phyloP scores from a whole-genome alignment of 2,888 invertebrate genomes.

The Papilio protenor region DNA sequence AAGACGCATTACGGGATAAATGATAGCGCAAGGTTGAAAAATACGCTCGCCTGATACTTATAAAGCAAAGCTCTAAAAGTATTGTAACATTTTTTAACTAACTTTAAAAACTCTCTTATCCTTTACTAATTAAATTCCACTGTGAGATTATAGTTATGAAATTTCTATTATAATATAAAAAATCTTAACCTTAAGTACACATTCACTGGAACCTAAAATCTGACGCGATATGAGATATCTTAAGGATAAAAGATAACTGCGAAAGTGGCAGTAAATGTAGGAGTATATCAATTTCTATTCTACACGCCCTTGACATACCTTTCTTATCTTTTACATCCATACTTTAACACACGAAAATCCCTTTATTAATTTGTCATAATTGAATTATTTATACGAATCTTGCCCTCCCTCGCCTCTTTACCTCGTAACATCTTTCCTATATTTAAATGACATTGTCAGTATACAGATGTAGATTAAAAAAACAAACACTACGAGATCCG shows the following conservation, averaged over 20 bases:
- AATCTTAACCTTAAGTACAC: background rate
- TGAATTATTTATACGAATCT: background rate
- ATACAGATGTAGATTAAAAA: background rate
- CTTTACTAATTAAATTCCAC: too few species aligned
- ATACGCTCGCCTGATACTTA: background rate
- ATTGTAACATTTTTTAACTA: too few species aligned
- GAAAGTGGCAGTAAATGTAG: background rate
- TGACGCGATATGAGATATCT: background rate
- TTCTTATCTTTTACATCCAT: background rate
- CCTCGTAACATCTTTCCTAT: background rate
- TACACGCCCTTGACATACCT: background rate
- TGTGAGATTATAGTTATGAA: too few species aligned
- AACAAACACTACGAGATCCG: background rate
- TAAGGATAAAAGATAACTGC: background rate
- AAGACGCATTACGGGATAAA: conserved; percentile 2
- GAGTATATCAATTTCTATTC: background rate
- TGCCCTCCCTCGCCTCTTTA: background rate
- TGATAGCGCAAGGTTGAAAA: background rate
- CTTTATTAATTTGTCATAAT: too few species aligned
- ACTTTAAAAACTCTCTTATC: too few species aligned
- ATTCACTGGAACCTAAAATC: background rate
- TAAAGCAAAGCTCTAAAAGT: background rate
- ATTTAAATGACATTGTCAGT: background rate
- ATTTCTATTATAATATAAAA: too few species aligned
- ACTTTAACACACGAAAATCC: background rate